Evolutionary conservation across 1,140 invertebrate genomes (phyloP).

Genomic region (Dermatophagoides farinae): DNA sequence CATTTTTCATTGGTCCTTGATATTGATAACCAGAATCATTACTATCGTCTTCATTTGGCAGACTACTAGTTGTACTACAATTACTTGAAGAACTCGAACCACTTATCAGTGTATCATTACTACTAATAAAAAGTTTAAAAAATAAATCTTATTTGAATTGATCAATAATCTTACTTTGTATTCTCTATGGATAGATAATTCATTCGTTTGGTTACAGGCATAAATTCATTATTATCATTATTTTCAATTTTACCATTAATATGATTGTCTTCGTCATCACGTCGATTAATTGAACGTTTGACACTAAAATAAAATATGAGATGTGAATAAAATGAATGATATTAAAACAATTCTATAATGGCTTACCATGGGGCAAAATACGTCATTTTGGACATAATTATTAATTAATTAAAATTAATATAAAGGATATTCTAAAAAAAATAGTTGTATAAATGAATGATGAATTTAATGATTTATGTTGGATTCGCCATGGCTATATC

Average conservation of each 20-base stretch:
- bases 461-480: too few relatives aligned
- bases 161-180: background rate
- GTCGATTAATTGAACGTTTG: too few relatives aligned
- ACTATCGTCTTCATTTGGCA: background rate
- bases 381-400: too few relatives aligned
- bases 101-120: background rate
- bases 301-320: too few relatives aligned
- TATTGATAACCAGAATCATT: background rate
- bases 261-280: too few relatives aligned
- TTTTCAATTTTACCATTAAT: background rate
- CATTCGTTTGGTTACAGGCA: conserved; percentile 8
- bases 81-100: background rate
- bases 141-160: background rate
- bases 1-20: background rate
- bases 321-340: too few relatives aligned
- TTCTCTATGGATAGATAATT: conserved; percentile 8
- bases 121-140: background rate
- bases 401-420: too few relatives aligned
- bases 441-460: too few relatives aligned
- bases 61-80: background rate
- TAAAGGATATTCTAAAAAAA: too few relatives aligned
- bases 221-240: conserved; percentile 9
- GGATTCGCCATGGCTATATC: too few relatives aligned
- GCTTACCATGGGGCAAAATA: too few relatives aligned
- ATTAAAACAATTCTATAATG: too few relatives aligned